A percentile compares a stretch with the other conserved stretches of the same genome.
Evolutionary conservation across 2,797 vertebrate species (phyloP).

Genomic region (Xiphorhynchus erythropygius): DNA sequence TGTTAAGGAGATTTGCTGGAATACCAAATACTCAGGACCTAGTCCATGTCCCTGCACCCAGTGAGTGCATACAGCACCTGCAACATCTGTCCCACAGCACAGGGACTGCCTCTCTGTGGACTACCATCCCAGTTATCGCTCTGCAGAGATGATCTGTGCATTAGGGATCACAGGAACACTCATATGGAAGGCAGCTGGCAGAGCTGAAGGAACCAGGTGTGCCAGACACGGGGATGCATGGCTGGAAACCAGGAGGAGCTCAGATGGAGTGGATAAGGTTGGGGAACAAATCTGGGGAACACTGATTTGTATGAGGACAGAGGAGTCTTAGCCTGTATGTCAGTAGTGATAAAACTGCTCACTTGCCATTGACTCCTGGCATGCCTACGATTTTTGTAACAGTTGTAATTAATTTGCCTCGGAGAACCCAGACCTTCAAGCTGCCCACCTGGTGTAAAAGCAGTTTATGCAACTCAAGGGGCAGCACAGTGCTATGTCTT

Average conservation of each 20-base stretch:
- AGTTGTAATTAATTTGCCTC: neutral
- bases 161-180: neutral
- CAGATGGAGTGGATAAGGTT: accelerated
- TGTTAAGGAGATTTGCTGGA: neutral
- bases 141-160: neutral
- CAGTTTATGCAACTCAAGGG: neutral
- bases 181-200: neutral
- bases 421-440: neutral
- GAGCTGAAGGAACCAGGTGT: neutral
- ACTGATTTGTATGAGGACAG: neutral
- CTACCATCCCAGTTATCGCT: accelerated
- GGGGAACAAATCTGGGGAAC: neutral
- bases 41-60: neutral
- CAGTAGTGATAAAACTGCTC: neutral
- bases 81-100: neutral
- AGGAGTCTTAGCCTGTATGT: neutral
- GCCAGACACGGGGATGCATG: accelerated
- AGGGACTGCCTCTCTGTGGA: neutral
- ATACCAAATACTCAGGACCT: neutral
- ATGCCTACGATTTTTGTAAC: neutral
- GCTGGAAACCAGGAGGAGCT: neutral
- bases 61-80: accelerated
- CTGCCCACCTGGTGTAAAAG: neutral
- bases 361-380: neutral
- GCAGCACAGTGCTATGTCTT: neutral